Conservation (phyloP, 2,113 vertebrate species). For the Dicrurus megarhynchus region DNA sequence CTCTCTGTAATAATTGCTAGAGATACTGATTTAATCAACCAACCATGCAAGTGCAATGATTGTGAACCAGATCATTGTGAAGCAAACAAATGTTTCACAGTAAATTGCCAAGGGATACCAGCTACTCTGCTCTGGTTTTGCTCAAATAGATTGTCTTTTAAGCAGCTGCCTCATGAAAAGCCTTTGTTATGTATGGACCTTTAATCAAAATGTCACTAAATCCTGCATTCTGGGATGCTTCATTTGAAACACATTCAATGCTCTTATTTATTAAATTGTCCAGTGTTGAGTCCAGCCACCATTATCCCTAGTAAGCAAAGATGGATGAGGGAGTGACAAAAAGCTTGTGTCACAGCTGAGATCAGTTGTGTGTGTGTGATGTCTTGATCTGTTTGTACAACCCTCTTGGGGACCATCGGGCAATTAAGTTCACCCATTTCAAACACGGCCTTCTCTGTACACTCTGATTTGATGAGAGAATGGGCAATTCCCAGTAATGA, state of each 20-base stretch:
- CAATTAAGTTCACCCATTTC: slow-evolving; percentile 74
- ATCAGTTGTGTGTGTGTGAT: slow-evolving; percentile 42
- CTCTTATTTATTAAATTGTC: slow-evolving; percentile 61
- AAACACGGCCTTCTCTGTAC: slow-evolving; percentile 48
- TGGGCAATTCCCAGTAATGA: slow-evolving; percentile 74
- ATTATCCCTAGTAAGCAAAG: slow-evolving; percentile 64
- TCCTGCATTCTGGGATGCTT: slow-evolving; percentile 34
- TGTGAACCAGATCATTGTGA: slow-evolving; percentile 49
- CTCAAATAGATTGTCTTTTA: slow-evolving; percentile 55
- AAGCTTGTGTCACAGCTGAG: slow-evolving; percentile 51
- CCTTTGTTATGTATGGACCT: not conserved
- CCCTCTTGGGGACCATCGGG: slow-evolving; percentile 65
- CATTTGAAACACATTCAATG: slow-evolving; percentile 38
- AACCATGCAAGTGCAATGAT: not conserved
- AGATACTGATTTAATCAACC: slow-evolving; percentile 53
- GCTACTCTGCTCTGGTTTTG: slow-evolving; percentile 30
- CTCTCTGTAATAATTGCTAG: slow-evolving; percentile 21
- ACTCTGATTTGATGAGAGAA: slow-evolving; percentile 68
- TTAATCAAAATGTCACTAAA: slow-evolving; percentile 63
- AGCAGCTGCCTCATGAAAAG: slow-evolving; percentile 54
- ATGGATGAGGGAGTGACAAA: slow-evolving; percentile 66
- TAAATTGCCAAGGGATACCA: slow-evolving; percentile 51
- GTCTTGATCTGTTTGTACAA: slow-evolving; percentile 78
- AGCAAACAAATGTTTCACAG: slow-evolving; percentile 55
- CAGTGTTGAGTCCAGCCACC: not conserved